Base-by-base conservation (phyloP, 1,140 invertebrate species). In the Acromyrmex charruanus region DNA sequence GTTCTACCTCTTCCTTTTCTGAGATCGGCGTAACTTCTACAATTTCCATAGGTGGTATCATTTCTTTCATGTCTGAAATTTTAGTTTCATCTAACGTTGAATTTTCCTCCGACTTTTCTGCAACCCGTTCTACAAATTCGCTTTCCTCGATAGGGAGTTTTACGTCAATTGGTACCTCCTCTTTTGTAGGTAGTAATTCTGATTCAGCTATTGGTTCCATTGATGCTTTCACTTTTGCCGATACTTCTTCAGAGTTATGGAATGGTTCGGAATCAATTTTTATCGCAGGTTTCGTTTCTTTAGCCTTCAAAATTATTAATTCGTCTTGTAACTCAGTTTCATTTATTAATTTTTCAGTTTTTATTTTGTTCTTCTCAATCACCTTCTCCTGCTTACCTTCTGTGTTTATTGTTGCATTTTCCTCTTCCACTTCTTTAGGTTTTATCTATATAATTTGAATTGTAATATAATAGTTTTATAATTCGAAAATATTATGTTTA, bases 121-220 rank as follows among this genome's bases (percentile, higher is more conserved):
- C 6, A 3, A 51, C 3, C 9, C 44, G 6, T 59, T 75, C 51
- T 61, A 16, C 55, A 49, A 59, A 5, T 49, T 63, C 10, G 21
- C 9, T 55, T 84, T 84, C 28, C 44, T 84, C 25, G 10, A 18
- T 21, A 66, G 77, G 14, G 25, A 18, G n/a, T 74, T 87, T 25
- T 10, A 74, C 14, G 9, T 12, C 35, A 21, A 51, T 61, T 65
- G 25, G 4, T 74, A 55, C n/a, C 51, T 87, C 21, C 10, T 49
- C 66, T 80, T 81, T 61, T 18, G 10, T 44, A 65, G 75, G 18
- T 35, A 28, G 9, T 77, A 65, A 77, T 77, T 74, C 51, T 74
- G 28, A 21, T 74, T 77, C 58, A 49, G 39, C 39, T 61, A 31
- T 31, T 25, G 31, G n/a, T 55, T 80, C 58, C 10, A 51, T 12